A percentile compares a stretch with the other conserved stretches of the same genome.
Evolutionary conservation across 2,113 vertebrate genomes (phyloP).

Genomic region (Caretta caretta): DNA sequence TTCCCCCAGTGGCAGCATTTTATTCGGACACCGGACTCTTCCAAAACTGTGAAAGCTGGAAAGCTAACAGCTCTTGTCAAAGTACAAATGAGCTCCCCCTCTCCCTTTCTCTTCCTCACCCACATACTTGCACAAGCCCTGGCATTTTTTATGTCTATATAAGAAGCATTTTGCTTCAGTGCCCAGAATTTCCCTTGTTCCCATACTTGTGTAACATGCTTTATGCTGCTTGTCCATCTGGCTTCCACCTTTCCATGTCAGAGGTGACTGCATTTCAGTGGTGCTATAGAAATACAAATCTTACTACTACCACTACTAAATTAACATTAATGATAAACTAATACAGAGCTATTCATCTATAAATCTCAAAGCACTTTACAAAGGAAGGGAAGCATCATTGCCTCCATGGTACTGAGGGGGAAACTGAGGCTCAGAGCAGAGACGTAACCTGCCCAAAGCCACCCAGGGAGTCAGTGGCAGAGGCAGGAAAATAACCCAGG

Average conservation of each 20-base stretch:
- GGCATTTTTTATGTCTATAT: background rate
- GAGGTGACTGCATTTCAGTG: rapidly evolving
- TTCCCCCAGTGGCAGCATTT: conserved; percentile 3
- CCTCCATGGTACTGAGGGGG: background rate
- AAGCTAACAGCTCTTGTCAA: background rate
- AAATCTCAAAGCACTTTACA: background rate
- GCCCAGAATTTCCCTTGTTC: background rate
- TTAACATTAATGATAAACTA: background rate
- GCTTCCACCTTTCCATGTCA: rapidly evolving
- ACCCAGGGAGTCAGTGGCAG: background rate
- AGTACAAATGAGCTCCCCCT: background rate
- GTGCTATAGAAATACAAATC: background rate
- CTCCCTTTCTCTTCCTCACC: background rate
- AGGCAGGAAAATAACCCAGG: background rate
- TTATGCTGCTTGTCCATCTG: background rate
- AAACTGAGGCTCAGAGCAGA: background rate
- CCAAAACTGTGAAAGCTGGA: background rate
- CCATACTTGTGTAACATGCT: background rate
- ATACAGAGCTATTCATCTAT: background rate
- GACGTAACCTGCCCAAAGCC: background rate
- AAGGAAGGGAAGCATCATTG: background rate
- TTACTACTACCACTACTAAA: background rate
- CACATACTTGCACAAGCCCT: background rate
- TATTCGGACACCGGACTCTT: background rate
- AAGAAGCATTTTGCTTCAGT: background rate